Base-by-base conservation (phyloP, 1,140 invertebrate genomes). In the Drosophila kepulauana region DNA sequence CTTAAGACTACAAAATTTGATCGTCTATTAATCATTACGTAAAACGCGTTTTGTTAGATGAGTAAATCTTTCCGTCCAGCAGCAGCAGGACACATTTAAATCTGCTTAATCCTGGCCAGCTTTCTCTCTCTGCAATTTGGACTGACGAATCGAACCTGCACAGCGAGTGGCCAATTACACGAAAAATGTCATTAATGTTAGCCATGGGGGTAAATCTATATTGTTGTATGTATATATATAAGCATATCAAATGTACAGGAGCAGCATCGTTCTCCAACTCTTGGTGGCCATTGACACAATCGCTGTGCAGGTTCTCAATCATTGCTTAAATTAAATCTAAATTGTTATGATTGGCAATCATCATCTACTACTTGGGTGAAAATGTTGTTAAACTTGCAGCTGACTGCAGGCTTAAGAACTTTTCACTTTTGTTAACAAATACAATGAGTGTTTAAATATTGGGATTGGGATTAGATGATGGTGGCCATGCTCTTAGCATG, bases 1-100 rank as follows among this genome's bases (percentile, higher is more conserved):
- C 71, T 86, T 86, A 89, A 75, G 56, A 51, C 84, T 88, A 89
- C 30, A 78, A 59, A 89, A 88, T 89, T 88, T 89, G 84, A 89
- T 88, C 84, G 85, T 84, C 84, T 89, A 84, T 79, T 84, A 84
- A 74, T 82, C 66, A 71, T 81, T 73, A 75, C 69, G 79, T 81
- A 73, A 82, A 82, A 76, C 76, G 61, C 4, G 20, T 25, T 78
- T 54, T 71, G 61, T 58, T 71, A 61, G 54, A 59, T 75, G 73
- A 75, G 72, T 70, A 58, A 57, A 57, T 70, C 45, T 70, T 16
- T 65, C 10, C n/a, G 51, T 28, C 61, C 20, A 52, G 30, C 45
- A 38, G 35, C 1, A 38, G 3, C 20, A 25, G 20, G 20, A 25
- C 3, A 4, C 20, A 25, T 25, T 25, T 28, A n/a, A 8, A 48